Evolutionary conservation across 2,888 invertebrate genomes (phyloP), one percentile per base, ranked within the genome.

Genomic region (Coenonympha glycerion): DNA sequence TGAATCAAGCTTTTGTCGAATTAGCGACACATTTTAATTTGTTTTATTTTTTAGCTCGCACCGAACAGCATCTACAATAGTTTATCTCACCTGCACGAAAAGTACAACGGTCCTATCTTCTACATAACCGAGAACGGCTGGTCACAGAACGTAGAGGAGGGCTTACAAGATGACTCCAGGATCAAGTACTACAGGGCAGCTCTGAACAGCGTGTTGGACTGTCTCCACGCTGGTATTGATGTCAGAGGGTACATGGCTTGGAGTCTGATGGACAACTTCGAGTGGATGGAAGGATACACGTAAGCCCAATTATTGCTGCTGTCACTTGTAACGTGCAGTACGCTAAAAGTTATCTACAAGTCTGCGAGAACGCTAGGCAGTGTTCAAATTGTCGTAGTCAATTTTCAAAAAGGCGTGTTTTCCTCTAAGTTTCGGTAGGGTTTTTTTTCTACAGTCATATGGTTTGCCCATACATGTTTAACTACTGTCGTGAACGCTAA

Each of bases 181-280:
- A 68, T 89, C 11, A 50, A 61, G 0, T 89, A 87, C 67, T 74
- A 83, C 47, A 69, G 86, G 53, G 71, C 73, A 0, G 81, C 89
- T 5, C 63, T 89, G 49, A 73, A 79, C 34, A 81, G 77, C 50
- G 66, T 82, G 1, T 58, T 88, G 21, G 74, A 87, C 26, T 71
- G 77, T 0, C 58, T 89, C 8, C 81, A 87, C 3, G 86, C 79
- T 18, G 87, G 86, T 0, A 77, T 87, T 16, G 71, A 82, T 19
- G 71, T 89, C 0, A 72, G 68, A 44, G 90, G 89, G 0, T 91
- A 90, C 67, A 88, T 89, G 55, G 87, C 87, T 1, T 91, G 91
- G 91, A 89, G 89, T 53, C 70, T 92, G 3, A 79, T 91, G 78
- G 92, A 92, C 61, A 91, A 90, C 65, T 90, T 91, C 59, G 91